Evolutionary conservation across 2,797 vertebrate genomes (phyloP).

Genomic region (Hybognathus amarus): DNA sequence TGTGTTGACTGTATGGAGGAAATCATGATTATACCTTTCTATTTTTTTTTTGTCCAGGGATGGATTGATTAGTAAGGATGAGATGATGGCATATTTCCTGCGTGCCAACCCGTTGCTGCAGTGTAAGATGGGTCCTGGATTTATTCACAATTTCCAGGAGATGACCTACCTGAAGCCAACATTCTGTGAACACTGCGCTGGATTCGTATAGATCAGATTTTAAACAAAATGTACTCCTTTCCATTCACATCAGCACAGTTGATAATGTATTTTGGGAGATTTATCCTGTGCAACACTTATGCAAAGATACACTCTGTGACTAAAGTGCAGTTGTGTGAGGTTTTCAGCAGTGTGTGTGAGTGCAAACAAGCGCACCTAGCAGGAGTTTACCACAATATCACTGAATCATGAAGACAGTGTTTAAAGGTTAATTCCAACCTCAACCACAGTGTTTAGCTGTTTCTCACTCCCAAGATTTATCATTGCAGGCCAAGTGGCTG

Average conservation of each 20-base stretch:
- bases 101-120: constrained; percentile 94
- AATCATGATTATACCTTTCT: not conserved
- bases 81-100: constrained; percentile 97
- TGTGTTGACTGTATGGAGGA: not conserved
- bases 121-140: constrained; percentile 95
- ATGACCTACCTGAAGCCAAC: constrained; percentile 97
- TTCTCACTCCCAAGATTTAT: not conserved
- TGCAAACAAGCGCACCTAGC: not conserved
- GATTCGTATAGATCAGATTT: constrained; percentile 90
- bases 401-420: constrained; percentile 1
- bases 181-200: constrained; percentile 97
- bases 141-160: constrained; percentile 95
- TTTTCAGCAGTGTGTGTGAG: not conserved
- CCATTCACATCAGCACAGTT: not conserved
- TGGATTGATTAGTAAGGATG: constrained; percentile 95
- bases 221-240: not conserved
- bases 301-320: not conserved
- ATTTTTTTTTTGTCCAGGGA: constrained; percentile 77
- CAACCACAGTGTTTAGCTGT: not conserved
- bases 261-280: not conserved
- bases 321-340: constrained; percentile 6
- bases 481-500: not conserved
- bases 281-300: not conserved
- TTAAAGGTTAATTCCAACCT: constrained; percentile 30
- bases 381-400: constrained; percentile 24